phyloP scores from a whole-genome alignment of 2,113 vertebrate species.

The Cheilinus undulatus region DNA sequence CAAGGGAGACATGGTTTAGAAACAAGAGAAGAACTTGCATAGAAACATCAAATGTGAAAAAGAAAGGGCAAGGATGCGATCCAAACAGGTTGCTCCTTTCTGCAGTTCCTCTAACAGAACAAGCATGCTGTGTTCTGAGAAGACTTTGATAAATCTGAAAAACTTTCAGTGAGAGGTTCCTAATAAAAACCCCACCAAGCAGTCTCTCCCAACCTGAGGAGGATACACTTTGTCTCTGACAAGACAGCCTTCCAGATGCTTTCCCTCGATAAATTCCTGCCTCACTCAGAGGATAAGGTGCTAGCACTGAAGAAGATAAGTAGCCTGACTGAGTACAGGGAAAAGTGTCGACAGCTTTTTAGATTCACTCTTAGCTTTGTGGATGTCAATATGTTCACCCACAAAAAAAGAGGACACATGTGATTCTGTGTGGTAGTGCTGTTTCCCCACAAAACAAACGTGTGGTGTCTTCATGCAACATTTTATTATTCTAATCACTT shows the following conservation, averaged over 20 bases:
- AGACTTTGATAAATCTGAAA: constrained; percentile 69
- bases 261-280: constrained; percentile 62
- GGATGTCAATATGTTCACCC: constrained; percentile 16
- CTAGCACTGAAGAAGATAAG: constrained; percentile 52
- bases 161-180: constrained; percentile 61
- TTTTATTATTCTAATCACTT: constrained; percentile 50
- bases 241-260: constrained; percentile 61
- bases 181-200: constrained; percentile 66
- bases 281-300: constrained; percentile 58
- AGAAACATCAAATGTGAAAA: not conserved
- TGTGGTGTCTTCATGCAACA: constrained; percentile 8
- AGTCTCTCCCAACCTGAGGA: constrained; percentile 56
- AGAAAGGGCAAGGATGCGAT: constrained; percentile 5
- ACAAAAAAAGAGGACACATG: constrained; percentile 7
- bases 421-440: not conserved
- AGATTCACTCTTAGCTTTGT: constrained; percentile 21
- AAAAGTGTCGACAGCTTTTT: constrained; percentile 52
- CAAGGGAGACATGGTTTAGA: not conserved
- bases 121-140: constrained; percentile 22
- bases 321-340: constrained; percentile 43
- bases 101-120: constrained; percentile 16
- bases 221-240: constrained; percentile 70
- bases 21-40: not conserved
- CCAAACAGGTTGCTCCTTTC: not conserved
- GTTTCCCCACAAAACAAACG: constrained; percentile 30